Conservation (phyloP, 2,113 vertebrate species). For the Gymnarchus niloticus region DNA sequence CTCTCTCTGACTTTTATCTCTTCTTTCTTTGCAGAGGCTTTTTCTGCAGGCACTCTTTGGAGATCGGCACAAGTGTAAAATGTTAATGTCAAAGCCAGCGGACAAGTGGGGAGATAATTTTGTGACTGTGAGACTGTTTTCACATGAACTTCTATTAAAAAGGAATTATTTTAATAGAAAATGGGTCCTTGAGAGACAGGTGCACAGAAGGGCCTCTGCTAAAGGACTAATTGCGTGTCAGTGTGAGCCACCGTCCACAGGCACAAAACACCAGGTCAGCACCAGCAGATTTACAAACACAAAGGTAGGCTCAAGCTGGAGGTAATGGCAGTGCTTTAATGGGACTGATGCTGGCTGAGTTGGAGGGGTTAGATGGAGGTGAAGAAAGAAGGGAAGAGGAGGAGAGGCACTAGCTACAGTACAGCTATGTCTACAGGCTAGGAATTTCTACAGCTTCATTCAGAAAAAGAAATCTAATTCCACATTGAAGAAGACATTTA, state of each 20-base stretch:
- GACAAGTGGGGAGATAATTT: slow-evolving; percentile 45
- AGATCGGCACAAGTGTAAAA: neutral
- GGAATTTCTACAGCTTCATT: neutral
- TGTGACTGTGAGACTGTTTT: slow-evolving; percentile 40
- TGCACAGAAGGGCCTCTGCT: slow-evolving; percentile 47
- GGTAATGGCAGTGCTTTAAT: slow-evolving; percentile 37
- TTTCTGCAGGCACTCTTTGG: neutral
- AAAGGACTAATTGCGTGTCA: slow-evolving; percentile 60
- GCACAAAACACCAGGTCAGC: slow-evolving; percentile 50
- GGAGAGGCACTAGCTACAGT: neutral
- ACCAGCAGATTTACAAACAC: slow-evolving; percentile 36
- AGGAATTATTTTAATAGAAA: slow-evolving; percentile 29
- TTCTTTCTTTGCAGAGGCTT: neutral
- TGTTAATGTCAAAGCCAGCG: neutral
- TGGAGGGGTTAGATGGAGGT: slow-evolving; percentile 19
- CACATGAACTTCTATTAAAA: slow-evolving; percentile 46
- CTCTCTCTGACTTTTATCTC: neutral
- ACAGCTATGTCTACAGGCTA: neutral
- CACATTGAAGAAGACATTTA: neutral
- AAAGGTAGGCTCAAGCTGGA: slow-evolving; percentile 35
- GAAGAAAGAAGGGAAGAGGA: neutral
- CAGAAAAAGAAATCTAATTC: neutral
- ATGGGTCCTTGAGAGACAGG: slow-evolving; percentile 50
- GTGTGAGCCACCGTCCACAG: slow-evolving; percentile 40
- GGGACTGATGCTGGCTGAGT: slow-evolving; percentile 28